Evolutionary conservation across 23 tunicate species (phyloP).

Genomic region (Corella eumyota): DNA sequence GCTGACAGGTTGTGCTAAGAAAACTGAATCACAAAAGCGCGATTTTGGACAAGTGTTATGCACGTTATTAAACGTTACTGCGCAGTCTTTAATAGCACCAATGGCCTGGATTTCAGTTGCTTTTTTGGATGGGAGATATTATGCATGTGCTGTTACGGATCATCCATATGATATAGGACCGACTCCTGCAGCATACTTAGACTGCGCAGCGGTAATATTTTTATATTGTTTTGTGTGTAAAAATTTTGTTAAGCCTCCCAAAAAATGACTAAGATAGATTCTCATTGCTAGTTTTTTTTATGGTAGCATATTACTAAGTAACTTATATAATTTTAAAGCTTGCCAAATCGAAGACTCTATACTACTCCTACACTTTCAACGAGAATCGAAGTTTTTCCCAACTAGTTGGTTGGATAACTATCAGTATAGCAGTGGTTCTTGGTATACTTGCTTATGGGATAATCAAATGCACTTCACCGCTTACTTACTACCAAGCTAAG

Average conservation of each 20-base stretch:
- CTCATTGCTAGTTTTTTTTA: too few species aligned
- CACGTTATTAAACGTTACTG: conserved; percentile 1
- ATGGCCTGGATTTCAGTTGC: conserved; percentile 1
- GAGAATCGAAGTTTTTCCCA: conserved; percentile 70
- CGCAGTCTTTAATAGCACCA: neutral
- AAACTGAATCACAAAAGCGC: neutral
- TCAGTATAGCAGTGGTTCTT: conserved; percentile 2
- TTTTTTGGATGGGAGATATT: neutral
- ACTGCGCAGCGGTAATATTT: neutral
- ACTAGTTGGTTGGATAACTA: conserved; percentile 43
- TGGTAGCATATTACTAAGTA: too few species aligned
- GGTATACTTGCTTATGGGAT: conserved; percentile 24
- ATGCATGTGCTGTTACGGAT: neutral
- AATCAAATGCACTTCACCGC: conserved; percentile 29
- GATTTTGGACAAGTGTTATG: neutral
- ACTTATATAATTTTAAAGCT: too few species aligned
- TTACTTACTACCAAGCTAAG: conserved; percentile 59
- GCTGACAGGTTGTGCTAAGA: conserved; percentile 14
- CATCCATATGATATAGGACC: neutral
- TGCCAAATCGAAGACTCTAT: conserved; percentile 6
- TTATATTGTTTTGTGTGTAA: too few species aligned
- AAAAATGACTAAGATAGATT: too few species aligned
- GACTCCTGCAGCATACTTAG: neutral
- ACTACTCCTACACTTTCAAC: conserved; percentile 15
- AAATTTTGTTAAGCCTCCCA: too few species aligned